Percentiles rank a stretch among this genome's conserved stretches.
Evolutionary conservation across 2,113 vertebrate genomes (phyloP).

Genomic region (Apodemus speciosus): DNA sequence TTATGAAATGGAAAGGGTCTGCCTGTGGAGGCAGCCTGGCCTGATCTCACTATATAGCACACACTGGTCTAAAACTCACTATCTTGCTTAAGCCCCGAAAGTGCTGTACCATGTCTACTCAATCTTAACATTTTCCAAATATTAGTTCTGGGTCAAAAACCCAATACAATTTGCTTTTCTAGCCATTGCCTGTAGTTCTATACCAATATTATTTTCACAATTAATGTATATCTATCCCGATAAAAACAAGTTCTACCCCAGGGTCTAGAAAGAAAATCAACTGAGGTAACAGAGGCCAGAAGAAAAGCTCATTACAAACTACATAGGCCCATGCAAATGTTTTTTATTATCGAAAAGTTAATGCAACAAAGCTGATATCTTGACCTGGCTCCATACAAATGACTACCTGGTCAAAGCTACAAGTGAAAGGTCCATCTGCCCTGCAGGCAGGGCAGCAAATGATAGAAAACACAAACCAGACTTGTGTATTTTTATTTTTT

Average conservation of each 20-base stretch:
- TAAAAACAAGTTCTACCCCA: not conserved
- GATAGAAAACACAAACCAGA: not conserved
- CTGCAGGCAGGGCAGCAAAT: not conserved
- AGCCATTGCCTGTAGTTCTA: not conserved
- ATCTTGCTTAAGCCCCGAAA: too few relatives aligned
- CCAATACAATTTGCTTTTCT: not conserved
- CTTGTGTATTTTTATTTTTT: not conserved
- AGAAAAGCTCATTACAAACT: slow-evolving; percentile 42
- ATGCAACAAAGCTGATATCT: slow-evolving; percentile 37
- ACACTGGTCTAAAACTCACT: not conserved
- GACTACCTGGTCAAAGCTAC: not conserved
- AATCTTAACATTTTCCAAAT: not conserved
- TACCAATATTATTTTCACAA: slow-evolving; percentile 42
- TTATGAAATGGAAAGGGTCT: too few relatives aligned
- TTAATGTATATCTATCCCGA: not conserved
- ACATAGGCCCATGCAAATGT: not conserved
- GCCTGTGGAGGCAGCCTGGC: not conserved
- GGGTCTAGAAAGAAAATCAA: slow-evolving; percentile 42
- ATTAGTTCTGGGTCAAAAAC: not conserved
- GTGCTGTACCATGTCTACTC: not conserved
- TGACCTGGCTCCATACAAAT: slow-evolving; percentile 8
- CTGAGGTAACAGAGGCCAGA: not conserved
- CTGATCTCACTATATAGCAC: not conserved
- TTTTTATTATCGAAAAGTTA: slow-evolving; percentile 37
- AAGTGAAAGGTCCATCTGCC: not conserved